Evolutionary conservation across 2,888 invertebrate species (phyloP).

Genomic region (Nezara viridula): DNA sequence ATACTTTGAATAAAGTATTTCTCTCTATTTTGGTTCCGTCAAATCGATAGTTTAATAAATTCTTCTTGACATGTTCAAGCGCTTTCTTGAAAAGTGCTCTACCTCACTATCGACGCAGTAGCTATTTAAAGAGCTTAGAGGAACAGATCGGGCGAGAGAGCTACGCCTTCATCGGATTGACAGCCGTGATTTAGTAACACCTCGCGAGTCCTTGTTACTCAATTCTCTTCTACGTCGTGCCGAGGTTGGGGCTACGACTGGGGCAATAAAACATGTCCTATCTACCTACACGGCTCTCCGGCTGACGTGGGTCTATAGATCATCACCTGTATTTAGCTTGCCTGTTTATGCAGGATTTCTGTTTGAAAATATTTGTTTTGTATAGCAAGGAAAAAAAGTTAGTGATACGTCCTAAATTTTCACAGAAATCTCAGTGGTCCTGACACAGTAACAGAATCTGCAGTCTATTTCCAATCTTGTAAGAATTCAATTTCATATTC

Average conservation of each 20-base stretch:
- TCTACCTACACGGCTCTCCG: neutral
- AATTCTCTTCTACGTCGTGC: neutral
- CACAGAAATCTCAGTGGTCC: no score
- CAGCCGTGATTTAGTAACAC: neutral
- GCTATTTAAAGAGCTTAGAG: neutral
- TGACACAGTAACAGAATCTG: no score
- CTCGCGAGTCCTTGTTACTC: neutral
- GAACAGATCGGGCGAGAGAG: neutral
- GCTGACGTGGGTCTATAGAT: neutral
- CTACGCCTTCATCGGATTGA: slow-evolving; percentile 13
- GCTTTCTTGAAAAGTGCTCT: neutral
- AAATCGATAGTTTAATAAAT: no score
- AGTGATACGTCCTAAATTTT: no score
- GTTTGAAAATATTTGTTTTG: neutral
- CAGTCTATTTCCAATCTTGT: no score
- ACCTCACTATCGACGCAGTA: neutral
- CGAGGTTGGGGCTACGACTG: neutral
- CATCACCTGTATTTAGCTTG: neutral
- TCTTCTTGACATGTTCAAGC: neutral
- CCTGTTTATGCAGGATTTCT: neutral
- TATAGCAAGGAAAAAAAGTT: neutral
- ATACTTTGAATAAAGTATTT: no score
- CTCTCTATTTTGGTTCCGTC: no score
- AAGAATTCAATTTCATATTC: no score
- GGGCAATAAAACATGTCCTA: neutral